phyloP scores from a whole-genome alignment of 2,113 vertebrate genomes.

The Barbus barbus region DNA sequence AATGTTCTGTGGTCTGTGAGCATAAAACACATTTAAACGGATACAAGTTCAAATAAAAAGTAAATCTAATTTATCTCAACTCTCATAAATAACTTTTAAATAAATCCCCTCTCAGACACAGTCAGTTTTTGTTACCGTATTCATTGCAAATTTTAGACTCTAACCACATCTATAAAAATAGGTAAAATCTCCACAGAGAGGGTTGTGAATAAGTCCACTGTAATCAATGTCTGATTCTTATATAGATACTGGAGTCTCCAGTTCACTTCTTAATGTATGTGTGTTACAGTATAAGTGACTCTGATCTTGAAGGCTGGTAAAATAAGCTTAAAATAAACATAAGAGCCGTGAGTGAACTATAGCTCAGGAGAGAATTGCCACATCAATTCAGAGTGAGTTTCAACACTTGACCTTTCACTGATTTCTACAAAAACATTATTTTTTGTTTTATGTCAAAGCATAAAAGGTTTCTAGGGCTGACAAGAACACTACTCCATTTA shows the following conservation, averaged over 20 bases:
- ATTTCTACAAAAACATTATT: not conserved
- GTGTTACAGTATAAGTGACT: not conserved
- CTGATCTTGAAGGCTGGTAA: conserved; percentile 23
- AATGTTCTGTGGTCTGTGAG: not conserved
- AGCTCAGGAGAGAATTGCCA: conserved; percentile 31
- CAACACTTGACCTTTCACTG: conserved; percentile 34
- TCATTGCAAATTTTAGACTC: not conserved
- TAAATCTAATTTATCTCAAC: not conserved
- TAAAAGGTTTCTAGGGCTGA: not conserved
- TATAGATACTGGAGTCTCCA: not conserved
- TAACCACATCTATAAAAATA: conserved; percentile 34
- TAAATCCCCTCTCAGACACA: not conserved
- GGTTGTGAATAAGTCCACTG: not conserved
- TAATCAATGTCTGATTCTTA: conserved; percentile 8
- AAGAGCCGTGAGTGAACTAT: conserved; percentile 15
- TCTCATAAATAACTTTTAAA: too few relatives aligned
- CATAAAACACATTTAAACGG: not conserved
- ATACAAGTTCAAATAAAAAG: not conserved
- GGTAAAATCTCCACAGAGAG: conserved; percentile 32
- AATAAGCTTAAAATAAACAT: conserved; percentile 49
- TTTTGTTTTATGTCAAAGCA: not conserved
- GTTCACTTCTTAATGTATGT: not conserved
- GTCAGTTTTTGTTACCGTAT: conserved; percentile 15
- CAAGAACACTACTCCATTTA: not conserved
- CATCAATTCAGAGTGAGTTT: not conserved